Percentiles rank a stretch among this genome's conserved stretches.
These are phyloP conservation scores for Xylophagus ater DNA, from an alignment of 2,888 invertebrate genomes.

Conservation along the genomic window DNA sequence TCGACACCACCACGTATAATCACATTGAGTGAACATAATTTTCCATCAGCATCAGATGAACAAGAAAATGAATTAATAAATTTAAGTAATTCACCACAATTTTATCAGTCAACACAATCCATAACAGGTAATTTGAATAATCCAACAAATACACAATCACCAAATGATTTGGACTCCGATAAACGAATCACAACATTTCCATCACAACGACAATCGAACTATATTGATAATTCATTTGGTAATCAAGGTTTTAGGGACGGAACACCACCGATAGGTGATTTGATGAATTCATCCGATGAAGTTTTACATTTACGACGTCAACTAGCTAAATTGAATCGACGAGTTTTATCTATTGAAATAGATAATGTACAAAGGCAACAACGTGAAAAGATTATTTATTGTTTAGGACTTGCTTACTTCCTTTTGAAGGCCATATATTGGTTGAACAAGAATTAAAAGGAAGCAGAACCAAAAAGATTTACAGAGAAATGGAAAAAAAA, in stretches of 20 bases:
- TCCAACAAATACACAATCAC: slow-evolving; percentile 4
- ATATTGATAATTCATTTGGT: slow-evolving; percentile 26
- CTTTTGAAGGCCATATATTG: slow-evolving; percentile 75
- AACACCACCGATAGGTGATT: slow-evolving; percentile 57
- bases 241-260: slow-evolving; percentile 44
- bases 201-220: too few relatives aligned
- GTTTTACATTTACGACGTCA: slow-evolving; percentile 72
- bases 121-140: slow-evolving; percentile 5
- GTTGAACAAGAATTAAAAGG: slow-evolving; percentile 58
- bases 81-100: slow-evolving; percentile 24
- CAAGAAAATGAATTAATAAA: background rate
- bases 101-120: slow-evolving; percentile 19
- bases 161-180: slow-evolving; percentile 10
- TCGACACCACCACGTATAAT: slow-evolving; percentile 82
- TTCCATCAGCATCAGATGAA: slow-evolving; percentile 56
- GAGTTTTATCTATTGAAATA: slow-evolving; percentile 77
- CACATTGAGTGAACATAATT: slow-evolving; percentile 74
- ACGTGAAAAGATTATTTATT: slow-evolving; percentile 75
- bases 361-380: slow-evolving; percentile 75
- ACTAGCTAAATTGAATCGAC: slow-evolving; percentile 74
- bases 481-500: too few relatives aligned
- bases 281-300: slow-evolving; percentile 63
- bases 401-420: slow-evolving; percentile 74
- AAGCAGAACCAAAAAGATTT: too few relatives aligned
- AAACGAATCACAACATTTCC: background rate